Conservation (phyloP, 2,888 invertebrate species). For the Galerucella pusilla region DNA sequence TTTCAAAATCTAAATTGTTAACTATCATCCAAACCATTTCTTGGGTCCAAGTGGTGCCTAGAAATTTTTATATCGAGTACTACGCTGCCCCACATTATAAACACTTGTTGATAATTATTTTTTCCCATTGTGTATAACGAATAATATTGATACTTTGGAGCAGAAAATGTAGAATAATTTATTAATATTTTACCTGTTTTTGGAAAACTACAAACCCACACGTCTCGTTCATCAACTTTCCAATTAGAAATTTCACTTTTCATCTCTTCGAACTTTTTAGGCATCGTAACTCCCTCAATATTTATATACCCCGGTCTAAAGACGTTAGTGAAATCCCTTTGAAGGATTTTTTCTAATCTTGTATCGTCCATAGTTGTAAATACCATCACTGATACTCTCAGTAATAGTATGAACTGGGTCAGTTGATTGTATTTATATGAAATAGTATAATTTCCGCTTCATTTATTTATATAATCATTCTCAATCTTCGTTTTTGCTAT, state of each 20-base stretch:
- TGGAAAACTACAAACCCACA: slow-evolving; percentile 70
- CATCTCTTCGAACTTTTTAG: slow-evolving; percentile 62
- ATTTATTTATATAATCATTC: not conserved
- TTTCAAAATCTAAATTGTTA: slow-evolving; percentile 71
- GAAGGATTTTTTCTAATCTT: slow-evolving; percentile 48
- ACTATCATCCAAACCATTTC: slow-evolving; percentile 79
- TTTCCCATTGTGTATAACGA: too few relatives aligned
- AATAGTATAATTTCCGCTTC: not conserved
- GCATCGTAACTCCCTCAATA: slow-evolving; percentile 62
- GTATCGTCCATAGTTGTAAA: not conserved
- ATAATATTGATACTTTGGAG: too few relatives aligned
- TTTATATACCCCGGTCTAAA: slow-evolving; percentile 56
- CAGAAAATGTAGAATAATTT: too few relatives aligned
- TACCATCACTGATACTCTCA: not conserved
- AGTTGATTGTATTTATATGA: not conserved
- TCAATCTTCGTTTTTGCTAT: not conserved
- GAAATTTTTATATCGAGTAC: slow-evolving; percentile 38
- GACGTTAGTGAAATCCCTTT: slow-evolving; percentile 54
- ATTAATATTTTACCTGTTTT: slow-evolving; percentile 65
- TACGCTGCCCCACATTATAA: too few relatives aligned
- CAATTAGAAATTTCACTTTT: slow-evolving; percentile 64
- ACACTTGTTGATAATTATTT: too few relatives aligned
- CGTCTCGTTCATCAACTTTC: slow-evolving; percentile 66
- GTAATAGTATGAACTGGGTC: not conserved
- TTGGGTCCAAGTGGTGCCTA: slow-evolving; percentile 83